Evolutionary conservation across 2,113 vertebrate species (phyloP), one percentile per base, ranked within the genome.

Genomic region (Orthonyx spaldingii): DNA sequence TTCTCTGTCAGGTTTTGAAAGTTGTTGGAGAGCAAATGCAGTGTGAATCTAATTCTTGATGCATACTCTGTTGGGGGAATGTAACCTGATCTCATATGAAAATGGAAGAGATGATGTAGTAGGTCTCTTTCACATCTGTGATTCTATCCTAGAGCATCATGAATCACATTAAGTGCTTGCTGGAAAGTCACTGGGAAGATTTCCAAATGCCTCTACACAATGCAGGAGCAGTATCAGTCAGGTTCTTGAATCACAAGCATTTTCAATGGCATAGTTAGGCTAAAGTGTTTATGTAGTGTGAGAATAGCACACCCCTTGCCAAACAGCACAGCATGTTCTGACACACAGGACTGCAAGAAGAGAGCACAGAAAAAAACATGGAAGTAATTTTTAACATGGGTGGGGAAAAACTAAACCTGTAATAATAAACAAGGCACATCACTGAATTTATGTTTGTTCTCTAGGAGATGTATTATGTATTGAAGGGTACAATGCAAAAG

Each of bases 101-200:
- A 90, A 87, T 42, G 30, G 71, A 83, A 84, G 50, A 15, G 61
- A 71, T 86, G 70, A 88, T 84, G 75, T 19, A 92, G 91, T 72
- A 71, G 63, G n/a, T 57, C 80, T 89, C 84, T 76, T 35, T 84
- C 82, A 70, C 49, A 27, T 79, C 87, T 89, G 32, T 63, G 83
- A 68, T 77, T 93, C 69, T 47, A 87, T 76, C 49, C 57, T 61
- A 93, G 41, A 69, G 50, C 46, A 87, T 72, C 68, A 79, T 59
- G 76, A 89, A 94, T 91, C 69, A 91, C 77, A 76, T 56, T 79
- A 79, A 96, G 65, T 64, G 32, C 78, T 53, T 57, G 61, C 77
- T 93, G 81, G 82, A 84, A 94, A 95, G 91, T 76, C 72, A 71
- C 84, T 57, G 91, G 84, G 91, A 97, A 65, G 65, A 68, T 61